Evolutionary conservation across 37 sponge, comb jelly and placozoan genomes (phyloP).

Genomic region (Dysidea cf. avara): DNA sequence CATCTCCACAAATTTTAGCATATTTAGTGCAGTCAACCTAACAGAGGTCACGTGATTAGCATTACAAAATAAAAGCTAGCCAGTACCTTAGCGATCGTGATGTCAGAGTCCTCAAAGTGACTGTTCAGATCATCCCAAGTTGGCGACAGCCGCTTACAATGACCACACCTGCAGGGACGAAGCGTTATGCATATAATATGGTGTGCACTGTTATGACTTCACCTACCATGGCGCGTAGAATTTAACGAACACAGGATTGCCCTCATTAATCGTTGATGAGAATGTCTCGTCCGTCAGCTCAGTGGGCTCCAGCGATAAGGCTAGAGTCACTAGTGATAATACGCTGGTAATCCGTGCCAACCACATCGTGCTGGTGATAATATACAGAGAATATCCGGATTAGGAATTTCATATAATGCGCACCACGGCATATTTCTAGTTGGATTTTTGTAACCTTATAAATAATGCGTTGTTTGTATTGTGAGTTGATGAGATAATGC

Average conservation of each 20-base stretch:
- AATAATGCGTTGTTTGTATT: too few relatives aligned
- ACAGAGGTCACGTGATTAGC: too few relatives aligned
- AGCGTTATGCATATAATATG: neutral
- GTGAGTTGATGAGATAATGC: too few relatives aligned
- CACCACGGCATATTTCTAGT: too few relatives aligned
- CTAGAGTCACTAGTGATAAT: too few relatives aligned
- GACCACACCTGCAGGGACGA: constrained; percentile 46
- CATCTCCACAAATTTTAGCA: constrained; percentile 31
- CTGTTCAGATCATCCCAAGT: constrained; percentile 49
- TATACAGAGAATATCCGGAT: too few relatives aligned
- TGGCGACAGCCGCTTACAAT: constrained; percentile 48
- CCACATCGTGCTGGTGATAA: too few relatives aligned
- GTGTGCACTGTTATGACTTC: neutral
- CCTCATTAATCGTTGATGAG: constrained; percentile 3
- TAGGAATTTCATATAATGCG: too few relatives aligned
- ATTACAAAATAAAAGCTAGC: too few relatives aligned
- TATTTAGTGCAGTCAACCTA: constrained; percentile 63
- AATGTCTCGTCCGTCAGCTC: constrained; percentile 24
- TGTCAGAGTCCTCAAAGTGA: neutral
- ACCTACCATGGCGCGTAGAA: constrained; percentile 59
- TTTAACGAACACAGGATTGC: constrained; percentile 40
- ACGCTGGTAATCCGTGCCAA: too few relatives aligned
- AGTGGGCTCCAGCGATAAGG: too few relatives aligned
- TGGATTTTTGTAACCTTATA: too few relatives aligned
- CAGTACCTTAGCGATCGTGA: constrained; percentile 50